Evolutionary conservation across 2,797 vertebrate genomes (phyloP).

Genomic region (Periophthalmus magnuspinnatus): DNA sequence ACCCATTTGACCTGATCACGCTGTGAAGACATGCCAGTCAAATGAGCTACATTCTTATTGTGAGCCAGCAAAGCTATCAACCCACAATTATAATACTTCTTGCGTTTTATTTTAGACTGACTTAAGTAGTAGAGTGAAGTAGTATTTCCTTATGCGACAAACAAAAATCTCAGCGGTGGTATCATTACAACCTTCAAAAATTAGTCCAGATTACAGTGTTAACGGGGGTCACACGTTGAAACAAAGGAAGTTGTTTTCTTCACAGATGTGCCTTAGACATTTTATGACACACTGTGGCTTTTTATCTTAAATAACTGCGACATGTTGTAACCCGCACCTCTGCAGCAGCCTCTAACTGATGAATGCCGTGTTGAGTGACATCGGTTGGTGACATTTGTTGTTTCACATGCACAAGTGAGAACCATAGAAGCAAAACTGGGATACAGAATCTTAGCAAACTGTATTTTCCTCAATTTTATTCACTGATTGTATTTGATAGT

Average conservation of each 20-base stretch:
- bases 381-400: conserved; percentile 12
- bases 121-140: neutral
- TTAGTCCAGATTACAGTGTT: conserved; percentile 33
- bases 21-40: neutral
- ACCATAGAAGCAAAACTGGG: neutral
- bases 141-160: neutral
- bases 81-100: neutral
- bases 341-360: conserved; percentile 27
- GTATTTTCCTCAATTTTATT: neutral
- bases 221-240: neutral
- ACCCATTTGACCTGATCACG: neutral
- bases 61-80: neutral
- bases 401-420: conserved; percentile 14
- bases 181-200: conserved; percentile 27
- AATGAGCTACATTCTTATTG: neutral
- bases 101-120: neutral
- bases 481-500: neutral
- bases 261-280: conserved; percentile 12
- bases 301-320: conserved; percentile 13
- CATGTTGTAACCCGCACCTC: conserved; percentile 53
- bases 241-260: conserved; percentile 7
- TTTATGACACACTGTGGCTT: conserved; percentile 10
- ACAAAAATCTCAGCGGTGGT: conserved; percentile 32
- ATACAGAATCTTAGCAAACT: neutral
- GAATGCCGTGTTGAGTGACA: conserved; percentile 36